Base-by-base conservation (phyloP, 1,140 invertebrate genomes). In the Tetramorium parvispinum region DNA sequence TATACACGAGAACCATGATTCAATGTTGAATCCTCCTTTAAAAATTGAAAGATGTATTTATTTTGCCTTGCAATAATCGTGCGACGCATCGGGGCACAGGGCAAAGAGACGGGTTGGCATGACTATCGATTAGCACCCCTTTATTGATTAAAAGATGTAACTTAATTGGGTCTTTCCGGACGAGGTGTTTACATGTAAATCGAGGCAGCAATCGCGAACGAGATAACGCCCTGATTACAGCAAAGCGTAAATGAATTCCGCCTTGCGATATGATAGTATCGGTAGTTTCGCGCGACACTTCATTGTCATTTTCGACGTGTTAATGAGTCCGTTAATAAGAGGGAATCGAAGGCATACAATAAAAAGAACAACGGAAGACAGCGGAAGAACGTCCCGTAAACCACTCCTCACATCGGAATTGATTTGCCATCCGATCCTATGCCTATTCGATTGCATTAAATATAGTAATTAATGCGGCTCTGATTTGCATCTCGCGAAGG, bases 71-170 rank as follows among this genome's bases (percentile, higher is more conserved):
- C 24, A 51, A 63, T 27, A 49, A 24, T 18, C 43, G 11, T 65
- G 76, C 24, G 10, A 24, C 11, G n/a, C 40, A 18, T 59, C 46
- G 27, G 10, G 21, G 10, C n/a, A 21, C 57, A 63, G 61, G 43
- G 10, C 49, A 11, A 37, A n/a, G 2, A 24, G 24, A 70, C 65
- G 53, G 24, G 1, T 57, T 24, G 27, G 32, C 24, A 43, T 49
- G 24, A 53, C 73, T 46, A 53, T 57, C 51, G 51, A 57, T 71
- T 46, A 65, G 76, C 43, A 65, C 68, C 13, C 71, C 43, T 73
- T 85, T 93, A 93, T 93, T 93, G 92, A 94, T 94, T 94, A 93
- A 90, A 83, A 89, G 88, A 71, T 85, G 89, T 89, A 90, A 93
- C 88, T 92, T 89, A 93, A 94, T 94, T 93, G 92, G 91, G 83